These are phyloP conservation scores for Trematocara nigrifrons DNA, from an alignment of 2,113 vertebrate species.

Conservation along the genomic window DNA sequence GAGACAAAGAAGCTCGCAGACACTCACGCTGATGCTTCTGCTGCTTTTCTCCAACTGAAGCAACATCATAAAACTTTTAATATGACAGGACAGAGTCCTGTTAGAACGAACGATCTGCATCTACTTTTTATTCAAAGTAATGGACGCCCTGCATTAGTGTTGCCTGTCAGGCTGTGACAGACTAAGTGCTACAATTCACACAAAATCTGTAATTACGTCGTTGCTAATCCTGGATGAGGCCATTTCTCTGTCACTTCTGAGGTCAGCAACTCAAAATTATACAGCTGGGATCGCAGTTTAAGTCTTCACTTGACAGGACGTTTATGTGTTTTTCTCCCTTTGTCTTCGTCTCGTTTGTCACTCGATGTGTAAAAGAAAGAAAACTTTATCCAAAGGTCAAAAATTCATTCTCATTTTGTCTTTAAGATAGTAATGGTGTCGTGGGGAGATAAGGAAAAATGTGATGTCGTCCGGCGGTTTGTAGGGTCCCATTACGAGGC, in stretches of 20 bases:
- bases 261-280: background rate
- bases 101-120: background rate
- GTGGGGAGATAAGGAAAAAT: background rate
- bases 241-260: conserved; percentile 6
- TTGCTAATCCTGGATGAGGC: background rate
- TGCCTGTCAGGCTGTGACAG: background rate
- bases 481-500: background rate
- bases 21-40: background rate
- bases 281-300: background rate
- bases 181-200: conserved; percentile 14
- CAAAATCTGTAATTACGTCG: background rate
- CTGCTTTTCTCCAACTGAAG: background rate
- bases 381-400: background rate
- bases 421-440: background rate
- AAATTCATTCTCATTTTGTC: background rate
- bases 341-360: background rate
- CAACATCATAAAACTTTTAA: background rate
- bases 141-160: background rate
- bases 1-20: background rate
- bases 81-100: background rate
- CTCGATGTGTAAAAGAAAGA: background rate
- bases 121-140: background rate
- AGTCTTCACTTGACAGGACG: background rate
- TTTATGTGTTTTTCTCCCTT: background rate
- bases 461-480: background rate